Base-by-base conservation (phyloP, 1,140 invertebrate genomes). In the Metopolophium dirhodum region DNA sequence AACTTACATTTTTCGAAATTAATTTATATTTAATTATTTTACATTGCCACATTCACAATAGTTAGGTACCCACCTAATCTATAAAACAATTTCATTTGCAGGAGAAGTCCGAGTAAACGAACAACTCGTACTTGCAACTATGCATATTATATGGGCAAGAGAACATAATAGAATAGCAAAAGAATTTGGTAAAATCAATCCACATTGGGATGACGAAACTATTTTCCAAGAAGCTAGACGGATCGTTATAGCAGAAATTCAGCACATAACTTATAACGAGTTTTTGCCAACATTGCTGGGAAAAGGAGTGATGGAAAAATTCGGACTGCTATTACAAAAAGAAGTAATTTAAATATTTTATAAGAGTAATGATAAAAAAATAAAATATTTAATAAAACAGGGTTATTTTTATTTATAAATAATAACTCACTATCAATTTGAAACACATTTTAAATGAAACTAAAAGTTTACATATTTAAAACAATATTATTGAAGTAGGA, bases 231-330 rank as follows among this genome's bases (percentile, higher is more conserved):
- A 99, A 96, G 95, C 98, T 0, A 96, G 98, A 94, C 96, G 98
- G 54, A 98, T 99, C 94, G 97, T 98, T 90, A 98, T 98, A 93
- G 99, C 98, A 7, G 96, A 98, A 95, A 97, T 98, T 90, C 98
- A 99, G 95, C 98, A 99, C 94, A 97, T 99, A 68, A 98, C 98
- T 0, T 99, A 97, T 95, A 99, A 98, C 94, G 98, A 99, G 95
- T 99, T 98, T 95, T 95, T 99, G 91, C 99, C 99, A 37, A 98
- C 99, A 94, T 95, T 99, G 14, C 96, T 99, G 7, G 98, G 99
- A 26, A 98, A 98, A 95, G 98, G 99, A 94, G 97, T 98, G 37
- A 99, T 99, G 97, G 96, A 98, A 94, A 98, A 98, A 95, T 98
- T 98, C 95, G 98, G 97, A 90, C 95, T 98, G 91, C 96, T 98